A percentile compares a stretch with the other conserved stretches of the same genome.
Evolutionary conservation across 2,113 vertebrate species (phyloP).

Genomic region (Cichladusa arquata): DNA sequence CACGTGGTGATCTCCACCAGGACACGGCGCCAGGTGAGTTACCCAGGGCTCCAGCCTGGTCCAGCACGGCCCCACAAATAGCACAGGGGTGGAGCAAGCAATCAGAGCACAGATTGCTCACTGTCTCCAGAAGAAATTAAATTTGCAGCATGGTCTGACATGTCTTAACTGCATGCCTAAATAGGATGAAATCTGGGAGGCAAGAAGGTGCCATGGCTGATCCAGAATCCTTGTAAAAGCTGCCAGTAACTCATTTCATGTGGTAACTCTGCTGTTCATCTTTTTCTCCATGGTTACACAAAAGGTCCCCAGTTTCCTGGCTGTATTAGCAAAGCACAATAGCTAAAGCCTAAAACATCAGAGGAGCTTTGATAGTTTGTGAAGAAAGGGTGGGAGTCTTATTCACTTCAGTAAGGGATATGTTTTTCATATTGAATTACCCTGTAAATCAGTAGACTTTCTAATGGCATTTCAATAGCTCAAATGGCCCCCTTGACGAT

Average conservation of each 20-base stretch:
- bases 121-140: not conserved
- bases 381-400: constrained; percentile 35
- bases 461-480: constrained; percentile 49
- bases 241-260: not conserved
- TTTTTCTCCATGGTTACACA: constrained; percentile 31
- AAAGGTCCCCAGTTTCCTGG: not conserved
- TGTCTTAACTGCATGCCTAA: not conserved
- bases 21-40: rapidly evolving
- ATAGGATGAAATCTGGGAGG: not conserved
- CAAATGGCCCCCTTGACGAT: not conserved
- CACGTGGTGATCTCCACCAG: not conserved
- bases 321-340: constrained; percentile 24
- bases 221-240: not conserved
- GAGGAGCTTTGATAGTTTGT: constrained; percentile 7
- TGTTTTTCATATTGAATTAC: constrained; percentile 43
- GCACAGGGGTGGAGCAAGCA: not conserved
- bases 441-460: constrained; percentile 33
- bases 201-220: not conserved
- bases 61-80: not conserved
- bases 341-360: constrained; percentile 31
- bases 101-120: not conserved
- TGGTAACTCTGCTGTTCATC: not conserved
- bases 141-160: not conserved
- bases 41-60: not conserved
- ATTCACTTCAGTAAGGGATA: constrained; percentile 23